Conservation (phyloP, 1,140 invertebrate genomes). For the Caenorhabditis brenneri region DNA sequence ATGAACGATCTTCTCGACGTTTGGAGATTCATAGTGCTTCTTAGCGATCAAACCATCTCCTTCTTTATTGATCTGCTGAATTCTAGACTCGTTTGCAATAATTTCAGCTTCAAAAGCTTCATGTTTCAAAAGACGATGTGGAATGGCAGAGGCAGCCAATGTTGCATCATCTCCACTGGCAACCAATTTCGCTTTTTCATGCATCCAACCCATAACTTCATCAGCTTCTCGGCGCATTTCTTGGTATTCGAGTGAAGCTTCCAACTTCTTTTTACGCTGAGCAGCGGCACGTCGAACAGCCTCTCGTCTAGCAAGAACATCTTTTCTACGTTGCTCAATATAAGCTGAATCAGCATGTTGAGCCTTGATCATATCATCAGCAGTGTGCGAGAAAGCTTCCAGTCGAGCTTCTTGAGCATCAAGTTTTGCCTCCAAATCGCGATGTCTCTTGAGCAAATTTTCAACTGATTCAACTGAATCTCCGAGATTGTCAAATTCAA, state of each 20-base stretch:
- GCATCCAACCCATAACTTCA: conserved; percentile 85
- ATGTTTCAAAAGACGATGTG: conserved; percentile 92
- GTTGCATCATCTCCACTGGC: conserved; percentile 82
- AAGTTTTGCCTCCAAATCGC: conserved; percentile 91
- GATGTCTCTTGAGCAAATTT: conserved; percentile 87
- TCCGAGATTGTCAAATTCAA: conserved; percentile 86
- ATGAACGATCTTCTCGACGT: conserved; percentile 77
- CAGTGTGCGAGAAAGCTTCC: conserved; percentile 83
- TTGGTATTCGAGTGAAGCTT: conserved; percentile 82
- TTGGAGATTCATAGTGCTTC: conserved; percentile 78
- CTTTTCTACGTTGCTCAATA: conserved; percentile 75
- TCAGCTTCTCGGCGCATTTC: conserved; percentile 87
- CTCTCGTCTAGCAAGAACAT: conserved; percentile 79
- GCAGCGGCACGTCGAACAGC: conserved; percentile 80
- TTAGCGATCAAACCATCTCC: conserved; percentile 79
- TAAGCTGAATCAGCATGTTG: conserved; percentile 79
- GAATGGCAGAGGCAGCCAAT: conserved; percentile 86
- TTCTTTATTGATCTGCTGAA: conserved; percentile 80
- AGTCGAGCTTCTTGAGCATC: conserved; percentile 90
- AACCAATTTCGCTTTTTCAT: conserved; percentile 86
- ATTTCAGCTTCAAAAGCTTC: conserved; percentile 95
- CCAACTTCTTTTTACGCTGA: conserved; percentile 78
- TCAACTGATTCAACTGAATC: conserved; percentile 91
- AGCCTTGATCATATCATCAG: conserved; percentile 82
- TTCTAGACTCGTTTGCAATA: conserved; percentile 85